These are phyloP conservation scores for Pyralis farinalis DNA, from an alignment of 2,888 invertebrate species.

Conservation along the genomic window DNA sequence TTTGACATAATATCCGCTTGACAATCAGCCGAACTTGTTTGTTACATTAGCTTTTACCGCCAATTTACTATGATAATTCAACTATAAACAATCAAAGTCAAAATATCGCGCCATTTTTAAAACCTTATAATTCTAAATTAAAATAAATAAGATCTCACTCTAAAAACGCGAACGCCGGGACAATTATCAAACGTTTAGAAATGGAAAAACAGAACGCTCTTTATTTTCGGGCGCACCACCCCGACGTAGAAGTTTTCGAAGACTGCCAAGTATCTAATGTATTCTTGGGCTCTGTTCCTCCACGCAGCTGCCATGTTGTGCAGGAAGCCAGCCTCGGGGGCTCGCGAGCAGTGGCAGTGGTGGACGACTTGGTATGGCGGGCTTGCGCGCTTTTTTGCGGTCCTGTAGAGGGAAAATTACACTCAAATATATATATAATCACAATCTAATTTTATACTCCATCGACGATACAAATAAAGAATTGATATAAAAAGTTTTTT, in stretches of 20 bases:
- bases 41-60: too few species aligned
- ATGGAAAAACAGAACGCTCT: constrained; percentile 63
- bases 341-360: constrained; percentile 32
- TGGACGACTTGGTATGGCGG: constrained; percentile 23
- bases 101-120: too few species aligned
- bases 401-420: constrained; percentile 33
- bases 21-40: too few species aligned
- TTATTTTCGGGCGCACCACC: constrained; percentile 54
- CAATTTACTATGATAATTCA: too few species aligned
- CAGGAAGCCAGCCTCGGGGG: constrained; percentile 27
- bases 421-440: neutral
- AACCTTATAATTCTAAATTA: too few species aligned
- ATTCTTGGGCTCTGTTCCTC: constrained; percentile 41
- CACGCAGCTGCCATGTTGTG: constrained; percentile 45
- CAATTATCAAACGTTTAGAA: constrained; percentile 35
- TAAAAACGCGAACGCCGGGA: constrained; percentile 10
- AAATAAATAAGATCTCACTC: constrained; percentile 6
- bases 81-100: too few species aligned
- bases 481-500: too few species aligned
- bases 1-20: too few species aligned
- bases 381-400: constrained; percentile 45
- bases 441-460: too few species aligned
- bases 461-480: too few species aligned
- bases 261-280: constrained; percentile 45
- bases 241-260: constrained; percentile 60